Base-by-base conservation (phyloP, 2,888 invertebrate species). In the Parascotia fuliginaria region DNA sequence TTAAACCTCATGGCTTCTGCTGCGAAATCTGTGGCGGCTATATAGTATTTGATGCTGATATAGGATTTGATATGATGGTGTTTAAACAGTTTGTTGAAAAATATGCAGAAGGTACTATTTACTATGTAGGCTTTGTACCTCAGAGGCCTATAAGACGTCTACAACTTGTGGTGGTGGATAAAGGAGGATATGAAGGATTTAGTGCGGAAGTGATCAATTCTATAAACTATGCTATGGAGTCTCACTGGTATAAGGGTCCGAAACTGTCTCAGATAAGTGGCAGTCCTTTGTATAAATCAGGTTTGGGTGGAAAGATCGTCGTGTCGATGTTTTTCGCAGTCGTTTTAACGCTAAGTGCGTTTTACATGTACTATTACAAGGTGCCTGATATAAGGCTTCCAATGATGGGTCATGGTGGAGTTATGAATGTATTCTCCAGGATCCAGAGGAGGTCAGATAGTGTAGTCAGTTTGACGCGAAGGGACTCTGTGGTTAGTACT, bases 21-120 rank as follows among this genome's bases (percentile, higher is more conserved):
- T 91, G 91, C 42, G 81, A 83, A 42, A 81, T 90, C 34, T 91
- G 91, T 40, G 91, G 91, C 0, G 91, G 89, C 2, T 73, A 72
- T 9, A 57, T 90, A 11, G 50, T 70, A 0, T 83, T 89, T 40
- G 67, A 83, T 32, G 57, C 82, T 0, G 77, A 81, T 34, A 70
- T 81, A 49, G 75, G 66, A 24, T 90, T 89, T 36, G 79, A 84
- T 32, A 75, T 83, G 51, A 65, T 65, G 22, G 46, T 55, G 0
- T 87, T 90, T 24, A 73, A 73, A 36, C 74, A 83, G 33, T 68
- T 80, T 0, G 82, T 89, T 1, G 73, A 76, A 1, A 61, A 59
- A 15, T 87, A 85, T 48, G 79, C 74, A 2, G 54, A 41, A 28
- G 47, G 73, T 22, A 57, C 85, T 38, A 73, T 75, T 2, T 88